Percentiles rank a stretch among this genome's conserved stretches.
phyloP scores from a whole-genome alignment of 2,888 invertebrate genomes.

The Hymenopus coronatus region DNA sequence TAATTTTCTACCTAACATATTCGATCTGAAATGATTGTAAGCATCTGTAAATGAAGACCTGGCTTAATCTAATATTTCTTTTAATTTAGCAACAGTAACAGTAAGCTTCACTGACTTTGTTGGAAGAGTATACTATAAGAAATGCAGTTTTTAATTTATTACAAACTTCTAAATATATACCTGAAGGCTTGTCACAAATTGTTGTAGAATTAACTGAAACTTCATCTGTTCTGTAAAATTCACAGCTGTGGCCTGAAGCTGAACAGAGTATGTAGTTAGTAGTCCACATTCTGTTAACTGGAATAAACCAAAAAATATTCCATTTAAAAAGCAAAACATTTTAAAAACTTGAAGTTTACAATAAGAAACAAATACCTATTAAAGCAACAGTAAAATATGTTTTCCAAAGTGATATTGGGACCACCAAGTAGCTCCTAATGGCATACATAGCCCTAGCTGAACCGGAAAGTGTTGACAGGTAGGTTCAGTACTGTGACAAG shows the following conservation, averaged over 20 bases:
- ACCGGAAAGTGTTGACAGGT: too few species aligned
- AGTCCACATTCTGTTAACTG: constrained; percentile 35
- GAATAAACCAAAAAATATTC: background rate
- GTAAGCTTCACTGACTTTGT: too few species aligned
- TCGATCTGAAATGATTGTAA: too few species aligned
- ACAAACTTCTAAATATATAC: background rate
- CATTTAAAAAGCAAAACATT: background rate
- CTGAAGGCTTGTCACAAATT: constrained; percentile 29
- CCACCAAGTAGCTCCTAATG: background rate
- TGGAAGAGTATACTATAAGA: too few species aligned
- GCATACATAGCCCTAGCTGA: too few species aligned
- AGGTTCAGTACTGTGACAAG: too few species aligned
- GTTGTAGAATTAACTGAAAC: constrained; percentile 28
- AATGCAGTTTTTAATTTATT: too few species aligned
- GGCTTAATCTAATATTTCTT: too few species aligned
- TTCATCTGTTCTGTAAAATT: constrained; percentile 31
- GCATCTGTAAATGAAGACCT: too few species aligned
- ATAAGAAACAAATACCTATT: background rate
- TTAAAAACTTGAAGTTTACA: background rate
- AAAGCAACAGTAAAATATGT: background rate
- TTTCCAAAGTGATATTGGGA: too few species aligned
- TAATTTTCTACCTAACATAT: too few species aligned
- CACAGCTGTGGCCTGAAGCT: constrained; percentile 32
- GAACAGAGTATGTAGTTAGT: constrained; percentile 32
- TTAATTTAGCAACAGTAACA: too few species aligned